These are phyloP conservation scores for Drosophila helvetica DNA, from an alignment of 2,888 invertebrate genomes.

Conservation along the genomic window DNA sequence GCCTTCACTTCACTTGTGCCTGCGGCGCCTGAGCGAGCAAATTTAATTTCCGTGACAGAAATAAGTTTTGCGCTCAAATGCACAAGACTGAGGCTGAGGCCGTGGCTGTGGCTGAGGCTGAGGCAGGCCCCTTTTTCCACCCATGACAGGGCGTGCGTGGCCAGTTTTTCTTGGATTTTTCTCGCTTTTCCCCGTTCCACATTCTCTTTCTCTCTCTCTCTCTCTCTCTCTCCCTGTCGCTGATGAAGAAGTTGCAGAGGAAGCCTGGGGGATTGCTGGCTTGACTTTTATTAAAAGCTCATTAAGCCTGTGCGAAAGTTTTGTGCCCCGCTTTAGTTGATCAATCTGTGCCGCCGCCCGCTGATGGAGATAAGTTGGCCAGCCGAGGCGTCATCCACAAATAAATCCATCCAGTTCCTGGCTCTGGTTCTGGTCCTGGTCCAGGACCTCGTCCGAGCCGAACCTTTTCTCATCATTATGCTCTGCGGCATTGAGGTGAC, in stretches of 20 bases:
- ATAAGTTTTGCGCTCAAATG: constrained; percentile 80
- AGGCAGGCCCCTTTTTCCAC: constrained; percentile 7
- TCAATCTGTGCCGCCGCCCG: constrained; percentile 62
- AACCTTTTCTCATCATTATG: constrained; percentile 50
- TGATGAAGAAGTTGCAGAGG: background rate
- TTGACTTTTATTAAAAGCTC: constrained; percentile 80
- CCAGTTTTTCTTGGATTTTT: constrained; percentile 59
- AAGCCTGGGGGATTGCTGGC: constrained; percentile 37
- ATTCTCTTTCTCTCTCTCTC: background rate
- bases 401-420: constrained; percentile 59
- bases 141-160: constrained; percentile 60
- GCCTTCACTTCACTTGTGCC: constrained; percentile 59
- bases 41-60: constrained; percentile 80
- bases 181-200: constrained; percentile 25
- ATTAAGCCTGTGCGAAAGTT: constrained; percentile 71
- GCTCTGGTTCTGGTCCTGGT: constrained; percentile 2
- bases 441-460: constrained; percentile 18
- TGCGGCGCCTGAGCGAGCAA: constrained; percentile 70
- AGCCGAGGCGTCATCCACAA: constrained; percentile 48
- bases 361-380: constrained; percentile 53
- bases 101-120: background rate
- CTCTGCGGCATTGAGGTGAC: constrained; percentile 18
- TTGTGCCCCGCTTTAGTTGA: constrained; percentile 42
- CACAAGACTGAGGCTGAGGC: constrained; percentile 48
- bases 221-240: background rate